phyloP scores from a whole-genome alignment of 2,888 invertebrate genomes.

The Stenolophus ochropezus region DNA sequence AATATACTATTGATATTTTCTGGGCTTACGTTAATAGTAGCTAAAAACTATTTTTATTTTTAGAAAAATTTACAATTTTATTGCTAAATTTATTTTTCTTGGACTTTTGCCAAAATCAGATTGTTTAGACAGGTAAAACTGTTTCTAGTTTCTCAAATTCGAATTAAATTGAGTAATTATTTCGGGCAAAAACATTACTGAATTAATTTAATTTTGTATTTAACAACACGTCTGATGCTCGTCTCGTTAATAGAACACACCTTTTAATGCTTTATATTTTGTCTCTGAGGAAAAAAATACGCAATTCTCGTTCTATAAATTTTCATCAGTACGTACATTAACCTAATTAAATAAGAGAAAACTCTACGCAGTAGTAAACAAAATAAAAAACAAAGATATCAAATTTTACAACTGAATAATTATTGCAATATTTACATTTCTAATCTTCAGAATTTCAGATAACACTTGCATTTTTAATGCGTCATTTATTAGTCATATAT shows the following conservation, averaged over 20 bases:
- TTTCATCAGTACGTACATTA: slow-evolving; percentile 13
- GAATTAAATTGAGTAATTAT: neutral
- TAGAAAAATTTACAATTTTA: neutral
- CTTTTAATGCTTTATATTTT: neutral
- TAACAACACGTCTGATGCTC: neutral
- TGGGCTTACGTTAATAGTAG: no score
- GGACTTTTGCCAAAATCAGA: no score
- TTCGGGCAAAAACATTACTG: no score
- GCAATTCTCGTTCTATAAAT: neutral
- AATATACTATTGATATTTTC: no score
- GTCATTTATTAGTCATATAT: neutral
- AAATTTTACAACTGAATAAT: no score
- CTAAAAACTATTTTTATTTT: no score
- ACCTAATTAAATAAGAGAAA: slow-evolving; percentile 6
- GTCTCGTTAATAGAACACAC: no score
- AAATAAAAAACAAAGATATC: neutral
- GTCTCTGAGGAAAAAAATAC: neutral
- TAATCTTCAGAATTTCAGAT: no score
- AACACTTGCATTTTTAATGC: neutral
- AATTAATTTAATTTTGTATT: no score
- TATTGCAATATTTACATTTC: no score
- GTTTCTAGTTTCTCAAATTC: neutral
- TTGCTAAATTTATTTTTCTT: neutral
- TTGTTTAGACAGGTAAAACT: neutral
- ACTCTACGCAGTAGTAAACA: neutral